A percentile compares a stretch with the other conserved stretches of the same genome.
Evolutionary conservation across 1,140 invertebrate genomes (phyloP).

Genomic region (Fopius arisanus): DNA sequence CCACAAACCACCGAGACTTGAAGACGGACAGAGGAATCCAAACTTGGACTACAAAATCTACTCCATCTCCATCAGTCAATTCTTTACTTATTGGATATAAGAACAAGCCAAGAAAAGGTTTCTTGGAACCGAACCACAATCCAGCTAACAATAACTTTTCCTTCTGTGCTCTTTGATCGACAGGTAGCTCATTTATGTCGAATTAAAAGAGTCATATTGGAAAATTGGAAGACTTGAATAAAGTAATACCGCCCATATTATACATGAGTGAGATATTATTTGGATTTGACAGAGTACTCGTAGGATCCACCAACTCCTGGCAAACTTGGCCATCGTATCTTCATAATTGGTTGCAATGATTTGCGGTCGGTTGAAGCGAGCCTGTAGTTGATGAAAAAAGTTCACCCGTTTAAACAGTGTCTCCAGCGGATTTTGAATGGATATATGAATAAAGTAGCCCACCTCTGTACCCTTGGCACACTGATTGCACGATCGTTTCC

Average conservation of each 20-base stretch:
- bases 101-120: background rate
- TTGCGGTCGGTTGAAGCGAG: background rate
- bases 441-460: constrained; percentile 24
- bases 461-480: background rate
- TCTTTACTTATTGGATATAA: constrained; percentile 1
- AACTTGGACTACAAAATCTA: background rate
- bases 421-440: background rate
- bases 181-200: constrained; percentile 24
- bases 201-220: constrained; percentile 24
- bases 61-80: background rate
- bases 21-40: background rate
- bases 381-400: background rate
- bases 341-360: background rate
- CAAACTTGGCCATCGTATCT: constrained; percentile 21
- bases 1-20: background rate
- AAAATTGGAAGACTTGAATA: constrained; percentile 25
- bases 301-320: background rate
- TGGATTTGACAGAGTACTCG: background rate
- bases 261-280: constrained; percentile 25
- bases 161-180: background rate
- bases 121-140: constrained; percentile 29
- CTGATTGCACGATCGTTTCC: background rate
- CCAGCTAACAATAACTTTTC: constrained; percentile 25
- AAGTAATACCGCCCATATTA: constrained; percentile 38
- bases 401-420: background rate